Conservation (phyloP, 2,888 invertebrate genomes). For the Cerastoderma edule region DNA sequence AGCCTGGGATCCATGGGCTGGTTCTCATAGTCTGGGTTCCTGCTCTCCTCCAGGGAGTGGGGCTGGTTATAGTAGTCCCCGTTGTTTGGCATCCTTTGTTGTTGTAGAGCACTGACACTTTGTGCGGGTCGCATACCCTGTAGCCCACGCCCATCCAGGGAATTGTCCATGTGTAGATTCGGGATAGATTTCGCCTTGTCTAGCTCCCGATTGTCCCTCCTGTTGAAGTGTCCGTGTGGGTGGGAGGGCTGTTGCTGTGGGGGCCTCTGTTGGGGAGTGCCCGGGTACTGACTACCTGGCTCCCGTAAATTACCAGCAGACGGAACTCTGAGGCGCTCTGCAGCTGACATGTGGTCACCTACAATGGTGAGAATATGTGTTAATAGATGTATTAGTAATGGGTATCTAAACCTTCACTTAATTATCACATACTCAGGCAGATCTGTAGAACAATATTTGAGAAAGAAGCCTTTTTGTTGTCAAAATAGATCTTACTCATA, state of each 20-base stretch:
- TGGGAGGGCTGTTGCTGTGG: slow-evolving; percentile 49
- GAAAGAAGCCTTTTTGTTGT: no score
- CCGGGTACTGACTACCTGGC: slow-evolving; percentile 20
- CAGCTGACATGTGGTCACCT: slow-evolving; percentile 63
- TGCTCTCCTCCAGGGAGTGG: slow-evolving; percentile 56
- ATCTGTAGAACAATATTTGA: no score
- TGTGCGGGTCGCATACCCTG: slow-evolving; percentile 67
- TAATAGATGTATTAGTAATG: no score
- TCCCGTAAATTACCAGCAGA: slow-evolving; percentile 63
- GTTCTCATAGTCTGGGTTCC: slow-evolving; percentile 78
- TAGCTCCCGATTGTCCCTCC: slow-evolving; percentile 56
- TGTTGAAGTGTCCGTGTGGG: slow-evolving; percentile 47
- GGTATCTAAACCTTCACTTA: no score
- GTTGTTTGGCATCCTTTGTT: slow-evolving; percentile 48
- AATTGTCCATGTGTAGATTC: slow-evolving; percentile 74
- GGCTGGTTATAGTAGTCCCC: slow-evolving; percentile 68
- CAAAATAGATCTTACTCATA: no score
- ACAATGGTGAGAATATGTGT: no score
- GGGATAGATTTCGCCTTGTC: slow-evolving; percentile 78
- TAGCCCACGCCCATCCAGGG: slow-evolving; percentile 69
- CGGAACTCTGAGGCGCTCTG: slow-evolving; percentile 57
- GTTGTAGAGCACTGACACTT: slow-evolving; percentile 73
- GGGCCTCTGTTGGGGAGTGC: slow-evolving; percentile 18
- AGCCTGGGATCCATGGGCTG: slow-evolving; percentile 69
- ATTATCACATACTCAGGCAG: no score